Conservation (phyloP, 2,888 invertebrate genomes). For the Synergus itoensis region DNA sequence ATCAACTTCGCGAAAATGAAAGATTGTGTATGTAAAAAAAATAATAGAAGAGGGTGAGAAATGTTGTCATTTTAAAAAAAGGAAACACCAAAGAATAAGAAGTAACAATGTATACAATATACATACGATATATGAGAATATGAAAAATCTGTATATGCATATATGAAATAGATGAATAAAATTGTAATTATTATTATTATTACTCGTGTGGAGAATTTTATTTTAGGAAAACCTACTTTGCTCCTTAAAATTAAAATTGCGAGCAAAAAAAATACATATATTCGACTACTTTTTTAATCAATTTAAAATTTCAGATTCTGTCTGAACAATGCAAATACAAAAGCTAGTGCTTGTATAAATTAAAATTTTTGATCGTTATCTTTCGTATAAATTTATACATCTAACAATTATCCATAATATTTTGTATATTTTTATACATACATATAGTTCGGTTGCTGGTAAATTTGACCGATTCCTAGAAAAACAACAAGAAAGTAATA, state of each 20-base stretch:
- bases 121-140: conserved; percentile 62
- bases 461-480: conserved; percentile 49
- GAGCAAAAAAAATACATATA: background rate
- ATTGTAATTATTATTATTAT: conserved; percentile 63
- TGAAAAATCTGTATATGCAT: conserved; percentile 69
- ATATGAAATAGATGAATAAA: conserved; percentile 72
- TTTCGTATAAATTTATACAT: background rate
- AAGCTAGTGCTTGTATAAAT: background rate
- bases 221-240: background rate
- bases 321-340: background rate
- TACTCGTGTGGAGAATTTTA: conserved; percentile 11
- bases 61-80: conserved; percentile 42
- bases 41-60: conserved; percentile 9
- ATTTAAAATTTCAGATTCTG: background rate
- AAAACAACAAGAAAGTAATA: conserved; percentile 50
- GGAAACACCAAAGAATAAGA: conserved; percentile 59
- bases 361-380: background rate
- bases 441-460: background rate
- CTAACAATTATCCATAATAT: conserved; percentile 6
- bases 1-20: conserved; percentile 4
- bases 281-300: background rate
- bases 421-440: background rate
- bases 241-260: background rate
- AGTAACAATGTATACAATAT: conserved; percentile 70
- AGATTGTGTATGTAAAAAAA: conserved; percentile 24